A percentile compares a stretch with the other conserved stretches of the same genome.
phyloP scores from a whole-genome alignment of 2,113 vertebrate genomes.

The Xiphophorus maculatus region DNA sequence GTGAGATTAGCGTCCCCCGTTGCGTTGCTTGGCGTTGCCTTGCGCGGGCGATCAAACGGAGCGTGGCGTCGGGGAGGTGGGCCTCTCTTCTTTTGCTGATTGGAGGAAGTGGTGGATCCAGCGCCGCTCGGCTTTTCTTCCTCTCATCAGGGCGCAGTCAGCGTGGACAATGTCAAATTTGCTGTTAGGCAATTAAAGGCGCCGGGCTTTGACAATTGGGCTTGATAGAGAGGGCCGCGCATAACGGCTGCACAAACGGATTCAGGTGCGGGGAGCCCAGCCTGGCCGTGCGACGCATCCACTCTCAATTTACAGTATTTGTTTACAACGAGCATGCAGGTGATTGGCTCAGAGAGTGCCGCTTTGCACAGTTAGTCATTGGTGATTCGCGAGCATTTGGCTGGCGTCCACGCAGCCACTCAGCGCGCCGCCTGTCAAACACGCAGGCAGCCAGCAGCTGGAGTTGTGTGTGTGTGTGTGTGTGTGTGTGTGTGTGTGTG shows the following conservation, averaged over 20 bases:
- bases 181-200: slow-evolving; percentile 62
- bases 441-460: slow-evolving; percentile 53
- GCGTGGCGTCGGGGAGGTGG: slow-evolving; percentile 17
- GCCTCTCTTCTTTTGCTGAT: slow-evolving; percentile 46
- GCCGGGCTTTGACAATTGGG: slow-evolving; percentile 35
- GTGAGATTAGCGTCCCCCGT: slow-evolving; percentile 67
- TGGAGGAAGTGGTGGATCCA: slow-evolving; percentile 52
- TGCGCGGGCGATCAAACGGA: slow-evolving; percentile 53
- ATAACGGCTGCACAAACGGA: slow-evolving; percentile 2
- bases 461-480: slow-evolving; percentile 63
- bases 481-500: no score
- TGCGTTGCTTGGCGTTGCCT: slow-evolving; percentile 37
- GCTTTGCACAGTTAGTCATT: slow-evolving; percentile 69
- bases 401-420: slow-evolving; percentile 59
- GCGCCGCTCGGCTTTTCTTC: slow-evolving; percentile 45
- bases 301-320: slow-evolving; percentile 27
- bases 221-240: slow-evolving; percentile 40
- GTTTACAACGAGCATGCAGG: slow-evolving; percentile 51
- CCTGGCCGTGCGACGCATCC: slow-evolving; percentile 21
- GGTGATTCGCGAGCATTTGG: slow-evolving; percentile 69
- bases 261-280: neutral
- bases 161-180: slow-evolving; percentile 62
- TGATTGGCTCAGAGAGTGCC: slow-evolving; percentile 58
- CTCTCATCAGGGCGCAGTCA: slow-evolving; percentile 57
- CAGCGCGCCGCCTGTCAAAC: slow-evolving; percentile 62